phyloP scores from a whole-genome alignment of 2,113 vertebrate genomes.

The Rhinopithecus roxellana region DNA sequence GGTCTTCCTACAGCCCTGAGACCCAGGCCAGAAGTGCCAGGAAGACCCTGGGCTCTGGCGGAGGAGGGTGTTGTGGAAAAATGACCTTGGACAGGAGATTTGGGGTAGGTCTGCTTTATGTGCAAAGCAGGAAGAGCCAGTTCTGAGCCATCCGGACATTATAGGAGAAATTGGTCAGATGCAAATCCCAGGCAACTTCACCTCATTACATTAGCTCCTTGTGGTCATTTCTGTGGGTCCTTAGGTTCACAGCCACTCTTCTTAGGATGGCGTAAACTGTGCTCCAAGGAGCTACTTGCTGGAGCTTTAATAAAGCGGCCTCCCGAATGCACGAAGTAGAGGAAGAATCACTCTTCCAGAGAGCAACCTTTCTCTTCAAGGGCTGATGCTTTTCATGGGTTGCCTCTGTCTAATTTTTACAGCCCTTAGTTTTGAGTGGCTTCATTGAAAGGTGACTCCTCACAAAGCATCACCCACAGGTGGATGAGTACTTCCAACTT shows the following conservation, averaged over 20 bases:
- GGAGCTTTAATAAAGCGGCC: neutral
- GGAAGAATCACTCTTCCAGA: too few species aligned
- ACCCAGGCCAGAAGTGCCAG: neutral
- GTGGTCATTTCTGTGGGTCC: neutral
- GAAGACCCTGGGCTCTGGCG: too few species aligned
- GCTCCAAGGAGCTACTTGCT: neutral
- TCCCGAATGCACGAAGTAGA: neutral
- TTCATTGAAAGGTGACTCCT: neutral
- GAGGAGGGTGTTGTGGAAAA: too few species aligned
- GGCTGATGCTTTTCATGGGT: too few species aligned
- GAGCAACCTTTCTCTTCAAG: fast-evolving
- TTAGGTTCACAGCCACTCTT: neutral
- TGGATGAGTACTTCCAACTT: fast-evolving
- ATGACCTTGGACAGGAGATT: neutral
- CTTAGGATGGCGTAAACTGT: neutral
- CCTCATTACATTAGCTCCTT: neutral
- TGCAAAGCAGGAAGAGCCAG: neutral
- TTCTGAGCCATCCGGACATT: neutral
- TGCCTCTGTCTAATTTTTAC: neutral
- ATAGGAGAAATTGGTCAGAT: too few species aligned
- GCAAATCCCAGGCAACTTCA: neutral
- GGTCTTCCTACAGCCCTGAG: fast-evolving
- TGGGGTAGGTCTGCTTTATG: too few species aligned
- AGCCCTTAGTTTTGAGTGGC: too few species aligned
- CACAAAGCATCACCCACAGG: neutral